Evolutionary conservation across 2,797 vertebrate species (phyloP).

Genomic region (Tapera naevia): DNA sequence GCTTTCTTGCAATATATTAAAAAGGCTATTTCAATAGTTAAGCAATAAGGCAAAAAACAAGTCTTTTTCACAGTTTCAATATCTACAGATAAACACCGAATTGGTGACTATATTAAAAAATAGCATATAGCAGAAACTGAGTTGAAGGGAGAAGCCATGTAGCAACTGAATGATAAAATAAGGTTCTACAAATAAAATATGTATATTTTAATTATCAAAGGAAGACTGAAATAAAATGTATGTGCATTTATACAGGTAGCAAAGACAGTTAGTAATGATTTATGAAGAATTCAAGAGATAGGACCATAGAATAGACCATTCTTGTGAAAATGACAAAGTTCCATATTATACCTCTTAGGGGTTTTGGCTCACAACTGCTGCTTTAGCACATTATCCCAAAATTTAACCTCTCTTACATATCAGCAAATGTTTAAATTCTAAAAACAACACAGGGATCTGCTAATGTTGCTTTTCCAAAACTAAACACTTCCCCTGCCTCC

Average conservation of each 20-base stretch:
- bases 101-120: neutral
- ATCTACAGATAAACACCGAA: neutral
- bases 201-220: neutral
- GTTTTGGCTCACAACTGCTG: neutral
- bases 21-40: constrained; percentile 6
- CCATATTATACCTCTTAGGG: neutral
- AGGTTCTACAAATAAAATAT: neutral
- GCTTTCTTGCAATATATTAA: constrained; percentile 15
- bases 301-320: neutral
- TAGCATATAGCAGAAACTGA: neutral
- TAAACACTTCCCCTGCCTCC: neutral
- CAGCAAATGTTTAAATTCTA: neutral
- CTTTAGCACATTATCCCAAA: neutral
- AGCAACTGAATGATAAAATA: neutral
- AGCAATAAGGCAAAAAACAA: neutral
- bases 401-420: neutral
- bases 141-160: neutral
- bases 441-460: neutral
- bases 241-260: neutral
- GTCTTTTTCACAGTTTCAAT: neutral
- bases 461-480: neutral
- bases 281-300: neutral
- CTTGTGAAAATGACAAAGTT: neutral
- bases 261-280: neutral
- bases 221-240: neutral